A percentile compares a stretch with the other conserved stretches of the same genome.
phyloP scores from a whole-genome alignment of 2,113 vertebrate species.

The Carettochelys insculpta region DNA sequence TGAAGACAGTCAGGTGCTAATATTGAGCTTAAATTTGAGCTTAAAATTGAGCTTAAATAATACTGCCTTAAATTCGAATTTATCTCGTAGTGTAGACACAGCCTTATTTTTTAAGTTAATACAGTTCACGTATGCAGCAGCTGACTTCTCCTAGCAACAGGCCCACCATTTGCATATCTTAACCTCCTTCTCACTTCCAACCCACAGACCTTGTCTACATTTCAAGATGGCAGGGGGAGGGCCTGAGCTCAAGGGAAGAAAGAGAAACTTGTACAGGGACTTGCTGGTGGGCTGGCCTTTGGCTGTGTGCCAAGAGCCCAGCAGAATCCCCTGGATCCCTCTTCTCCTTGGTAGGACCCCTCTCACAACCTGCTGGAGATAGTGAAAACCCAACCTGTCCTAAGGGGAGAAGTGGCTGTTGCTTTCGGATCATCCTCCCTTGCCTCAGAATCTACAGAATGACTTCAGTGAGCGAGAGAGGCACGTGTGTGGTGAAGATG shows the following conservation, averaged over 20 bases:
- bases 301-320: background rate
- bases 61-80: too few relatives aligned
- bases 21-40: too few relatives aligned
- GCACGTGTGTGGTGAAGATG: background rate
- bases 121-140: slow-evolving; percentile 3
- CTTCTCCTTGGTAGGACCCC: background rate
- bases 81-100: too few relatives aligned
- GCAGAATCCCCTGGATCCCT: background rate
- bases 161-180: background rate
- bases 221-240: background rate
- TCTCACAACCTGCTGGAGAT: background rate
- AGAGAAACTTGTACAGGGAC: background rate
- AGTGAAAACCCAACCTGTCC: background rate
- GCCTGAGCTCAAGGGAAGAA: background rate
- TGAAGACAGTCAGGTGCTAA: too few relatives aligned
- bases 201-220: background rate
- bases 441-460: background rate
- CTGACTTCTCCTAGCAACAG: background rate
- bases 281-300: background rate
- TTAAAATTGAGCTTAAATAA: too few relatives aligned
- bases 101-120: background rate
- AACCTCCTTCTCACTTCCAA: background rate
- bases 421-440: background rate
- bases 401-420: background rate
- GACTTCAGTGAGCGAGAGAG: background rate